phyloP scores from a whole-genome alignment of 1,140 invertebrate genomes.

The Euura lappo region DNA sequence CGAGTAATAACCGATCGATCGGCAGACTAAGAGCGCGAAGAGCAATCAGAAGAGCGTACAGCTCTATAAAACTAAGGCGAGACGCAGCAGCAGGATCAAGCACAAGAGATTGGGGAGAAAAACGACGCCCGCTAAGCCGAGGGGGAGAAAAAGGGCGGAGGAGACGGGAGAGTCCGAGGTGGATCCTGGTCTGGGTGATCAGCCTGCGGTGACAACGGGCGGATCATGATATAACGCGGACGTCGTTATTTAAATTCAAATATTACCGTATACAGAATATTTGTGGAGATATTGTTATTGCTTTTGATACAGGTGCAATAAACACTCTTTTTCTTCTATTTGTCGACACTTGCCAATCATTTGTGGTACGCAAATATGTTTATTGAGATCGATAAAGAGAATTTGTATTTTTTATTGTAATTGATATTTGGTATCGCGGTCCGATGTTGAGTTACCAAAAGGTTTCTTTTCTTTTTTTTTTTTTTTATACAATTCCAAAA shows the following conservation, averaged over 20 bases:
- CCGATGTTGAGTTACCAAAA: background rate
- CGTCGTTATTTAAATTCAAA: background rate
- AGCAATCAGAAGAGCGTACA: background rate
- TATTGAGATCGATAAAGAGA: background rate
- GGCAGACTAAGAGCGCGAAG: too few species aligned
- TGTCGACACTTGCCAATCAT: background rate
- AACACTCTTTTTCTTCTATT: background rate
- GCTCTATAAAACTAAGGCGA: background rate
- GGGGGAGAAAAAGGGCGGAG: background rate
- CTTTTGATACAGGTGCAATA: background rate
- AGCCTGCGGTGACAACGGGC: background rate
- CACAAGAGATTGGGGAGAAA: background rate
- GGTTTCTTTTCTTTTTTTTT: background rate
- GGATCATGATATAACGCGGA: background rate
- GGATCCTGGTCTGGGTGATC: background rate
- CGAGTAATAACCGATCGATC: too few species aligned
- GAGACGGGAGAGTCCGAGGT: background rate
- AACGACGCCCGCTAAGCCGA: background rate
- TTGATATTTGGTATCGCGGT: background rate
- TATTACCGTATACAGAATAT: background rate
- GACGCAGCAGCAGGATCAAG: background rate
- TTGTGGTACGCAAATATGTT: background rate
- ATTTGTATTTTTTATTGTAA: too few species aligned
- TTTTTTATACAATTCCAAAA: constrained; percentile 1
- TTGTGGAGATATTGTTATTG: too few species aligned